Conservation (phyloP, 2,888 invertebrate species). For the Drosophila siamana region DNA sequence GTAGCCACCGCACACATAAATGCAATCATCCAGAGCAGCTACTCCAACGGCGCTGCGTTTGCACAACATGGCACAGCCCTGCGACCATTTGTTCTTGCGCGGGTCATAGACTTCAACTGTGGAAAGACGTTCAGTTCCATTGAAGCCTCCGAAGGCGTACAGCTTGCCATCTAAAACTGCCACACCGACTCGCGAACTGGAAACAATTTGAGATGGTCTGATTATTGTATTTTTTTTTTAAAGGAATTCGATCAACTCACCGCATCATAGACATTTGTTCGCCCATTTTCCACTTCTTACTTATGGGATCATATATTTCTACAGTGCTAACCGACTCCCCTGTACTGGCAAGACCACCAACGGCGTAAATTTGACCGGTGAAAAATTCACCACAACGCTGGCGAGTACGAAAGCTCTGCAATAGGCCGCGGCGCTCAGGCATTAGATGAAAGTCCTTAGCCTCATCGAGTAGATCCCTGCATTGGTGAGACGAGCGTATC, state of each 20-base stretch:
- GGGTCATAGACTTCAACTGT: conserved; percentile 95
- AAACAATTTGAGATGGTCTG: not conserved
- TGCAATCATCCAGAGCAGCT: conserved; percentile 91
- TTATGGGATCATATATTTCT: conserved; percentile 92
- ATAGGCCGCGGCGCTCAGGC: conserved; percentile 92
- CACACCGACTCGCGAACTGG: conserved; percentile 92
- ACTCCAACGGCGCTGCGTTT: conserved; percentile 92
- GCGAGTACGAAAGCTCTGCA: conserved; percentile 90
- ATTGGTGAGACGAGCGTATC: conserved; percentile 91
- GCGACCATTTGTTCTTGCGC: conserved; percentile 89
- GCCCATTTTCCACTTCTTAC: conserved; percentile 90
- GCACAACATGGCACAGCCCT: conserved; percentile 92
- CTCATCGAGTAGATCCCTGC: conserved; percentile 94
- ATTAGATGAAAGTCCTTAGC: conserved; percentile 95
- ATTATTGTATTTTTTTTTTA: too few species aligned
- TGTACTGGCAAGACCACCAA: conserved; percentile 93
- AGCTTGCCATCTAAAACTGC: conserved; percentile 92
- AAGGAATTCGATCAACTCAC: conserved; percentile 57
- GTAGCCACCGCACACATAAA: conserved; percentile 94
- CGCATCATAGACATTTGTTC: conserved; percentile 93
- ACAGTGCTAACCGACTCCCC: conserved; percentile 94
- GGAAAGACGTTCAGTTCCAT: conserved; percentile 92
- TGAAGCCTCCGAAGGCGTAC: conserved; percentile 94
- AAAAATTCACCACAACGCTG: conserved; percentile 91
- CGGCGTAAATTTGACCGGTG: conserved; percentile 93